phyloP scores from a whole-genome alignment of 2,888 invertebrate species.

The Cryptops parisi region DNA sequence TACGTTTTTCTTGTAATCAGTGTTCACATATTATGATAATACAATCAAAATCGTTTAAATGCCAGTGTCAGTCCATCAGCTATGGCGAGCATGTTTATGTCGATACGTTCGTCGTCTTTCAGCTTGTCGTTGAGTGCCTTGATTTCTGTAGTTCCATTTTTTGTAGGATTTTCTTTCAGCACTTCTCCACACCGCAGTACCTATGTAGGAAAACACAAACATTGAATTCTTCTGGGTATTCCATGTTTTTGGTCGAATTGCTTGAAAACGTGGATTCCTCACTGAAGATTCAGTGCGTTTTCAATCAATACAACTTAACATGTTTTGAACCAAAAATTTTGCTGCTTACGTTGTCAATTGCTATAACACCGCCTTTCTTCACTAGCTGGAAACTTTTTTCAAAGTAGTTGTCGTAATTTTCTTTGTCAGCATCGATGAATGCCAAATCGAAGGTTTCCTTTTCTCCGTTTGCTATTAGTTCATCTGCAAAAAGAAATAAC shows the following conservation, averaged over 20 bases:
- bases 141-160: constrained; percentile 9
- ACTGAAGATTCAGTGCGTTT: too few species aligned
- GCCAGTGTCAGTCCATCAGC: constrained; percentile 26
- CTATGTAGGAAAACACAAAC: constrained; percentile 1
- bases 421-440: constrained; percentile 34
- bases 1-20: too few species aligned
- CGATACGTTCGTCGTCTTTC: constrained; percentile 22
- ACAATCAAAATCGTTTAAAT: constrained; percentile 17
- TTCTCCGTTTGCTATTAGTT: constrained; percentile 25
- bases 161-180: constrained; percentile 1
- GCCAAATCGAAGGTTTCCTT: constrained; percentile 29
- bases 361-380: constrained; percentile 32
- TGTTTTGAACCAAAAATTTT: too few species aligned
- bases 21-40: too few species aligned
- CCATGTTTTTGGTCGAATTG: too few species aligned
- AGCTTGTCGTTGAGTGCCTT: constrained; percentile 21
- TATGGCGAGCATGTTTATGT: constrained; percentile 23
- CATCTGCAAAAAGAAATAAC: constrained; percentile 21
- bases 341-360: constrained; percentile 29
- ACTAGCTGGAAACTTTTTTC: constrained; percentile 30
- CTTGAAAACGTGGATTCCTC: too few species aligned
- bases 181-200: constrained; percentile 11
- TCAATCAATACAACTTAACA: too few species aligned
- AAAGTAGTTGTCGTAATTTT: constrained; percentile 31
- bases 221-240: too few species aligned